A percentile compares a stretch with the other conserved stretches of the same genome.
phyloP scores from a whole-genome alignment of 2,113 vertebrate species.

The Brachionichthys hirsutus region DNA sequence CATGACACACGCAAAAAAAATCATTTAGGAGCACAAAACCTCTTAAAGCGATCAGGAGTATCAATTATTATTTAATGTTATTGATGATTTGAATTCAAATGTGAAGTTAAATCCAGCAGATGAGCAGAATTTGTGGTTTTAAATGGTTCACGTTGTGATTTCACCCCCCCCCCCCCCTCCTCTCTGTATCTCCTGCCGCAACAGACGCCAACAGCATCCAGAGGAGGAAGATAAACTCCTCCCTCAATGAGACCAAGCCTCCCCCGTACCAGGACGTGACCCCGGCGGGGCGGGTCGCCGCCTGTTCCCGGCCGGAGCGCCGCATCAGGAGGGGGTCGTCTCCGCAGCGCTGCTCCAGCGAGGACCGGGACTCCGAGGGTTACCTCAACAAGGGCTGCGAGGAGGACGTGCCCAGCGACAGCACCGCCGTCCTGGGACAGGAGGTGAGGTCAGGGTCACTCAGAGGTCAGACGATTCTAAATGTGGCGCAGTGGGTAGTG shows the following conservation, averaged over 20 bases:
- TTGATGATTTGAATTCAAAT: no score
- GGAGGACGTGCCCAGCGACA: slow-evolving; percentile 94
- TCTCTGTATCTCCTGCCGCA: slow-evolving; percentile 18
- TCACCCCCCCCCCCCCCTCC: no score
- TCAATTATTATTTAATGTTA: no score
- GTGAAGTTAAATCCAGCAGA: no score
- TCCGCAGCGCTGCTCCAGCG: slow-evolving; percentile 75
- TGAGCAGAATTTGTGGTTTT: no score
- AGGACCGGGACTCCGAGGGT: slow-evolving; percentile 86
- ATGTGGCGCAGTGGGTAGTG: no score
- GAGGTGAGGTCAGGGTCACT: no score
- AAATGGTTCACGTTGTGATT: no score
- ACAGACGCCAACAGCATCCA: slow-evolving; percentile 85
- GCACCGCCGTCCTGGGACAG: slow-evolving; percentile 90
- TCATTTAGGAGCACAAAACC: no score
- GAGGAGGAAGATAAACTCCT: slow-evolving; percentile 86
- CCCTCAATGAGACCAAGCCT: slow-evolving; percentile 85
- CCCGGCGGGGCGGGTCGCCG: slow-evolving; percentile 75
- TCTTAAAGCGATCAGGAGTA: no score
- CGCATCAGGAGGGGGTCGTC: slow-evolving; percentile 81
- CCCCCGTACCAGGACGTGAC: slow-evolving; percentile 89
- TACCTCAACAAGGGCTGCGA: slow-evolving; percentile 91
- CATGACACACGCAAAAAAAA: neutral
- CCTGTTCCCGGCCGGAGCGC: slow-evolving; percentile 79
- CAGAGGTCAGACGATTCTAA: slow-evolving; percentile 24